Percentiles rank a stretch among this genome's conserved stretches.
These are phyloP conservation scores for Macropis europaea DNA, from an alignment of 2,888 invertebrate genomes.

Conservation along the genomic window DNA sequence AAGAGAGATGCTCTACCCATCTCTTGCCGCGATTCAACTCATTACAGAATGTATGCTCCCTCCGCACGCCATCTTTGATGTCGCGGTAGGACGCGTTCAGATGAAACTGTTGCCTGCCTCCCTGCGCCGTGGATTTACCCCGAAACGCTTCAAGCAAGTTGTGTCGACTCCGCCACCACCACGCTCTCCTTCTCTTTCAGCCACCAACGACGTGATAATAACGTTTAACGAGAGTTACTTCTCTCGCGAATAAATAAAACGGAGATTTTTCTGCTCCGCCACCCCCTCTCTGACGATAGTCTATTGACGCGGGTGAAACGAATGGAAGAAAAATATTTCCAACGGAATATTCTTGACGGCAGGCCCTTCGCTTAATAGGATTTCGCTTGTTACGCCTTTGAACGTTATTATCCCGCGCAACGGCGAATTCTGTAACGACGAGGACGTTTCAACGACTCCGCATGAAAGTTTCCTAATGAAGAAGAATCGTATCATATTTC, in stretches of 20 bases:
- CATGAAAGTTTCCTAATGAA: neutral
- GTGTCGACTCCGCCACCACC: neutral
- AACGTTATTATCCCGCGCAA: conserved; percentile 12
- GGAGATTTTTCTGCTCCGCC: neutral
- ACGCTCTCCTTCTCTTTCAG: conserved; percentile 13
- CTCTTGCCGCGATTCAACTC: conserved; percentile 74
- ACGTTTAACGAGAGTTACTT: conserved; percentile 58
- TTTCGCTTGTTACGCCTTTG: conserved; percentile 32
- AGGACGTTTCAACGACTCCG: neutral
- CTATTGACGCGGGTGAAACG: neutral
- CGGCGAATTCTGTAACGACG: neutral
- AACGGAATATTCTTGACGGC: neutral
- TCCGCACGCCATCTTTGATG: conserved; percentile 74
- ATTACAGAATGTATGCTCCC: conserved; percentile 74
- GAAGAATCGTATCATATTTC: neutral
- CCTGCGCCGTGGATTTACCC: conserved; percentile 56
- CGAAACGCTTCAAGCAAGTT: conserved; percentile 57
- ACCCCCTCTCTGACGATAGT: too few species aligned
- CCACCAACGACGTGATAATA: conserved; percentile 54
- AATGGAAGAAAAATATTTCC: conserved; percentile 30
- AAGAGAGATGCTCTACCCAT: neutral
- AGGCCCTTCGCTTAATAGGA: conserved; percentile 12
- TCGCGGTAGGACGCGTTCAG: conserved; percentile 66
- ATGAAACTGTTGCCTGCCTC: conserved; percentile 67
- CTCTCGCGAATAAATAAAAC: conserved; percentile 43